Evolutionary conservation across 2,113 vertebrate genomes (phyloP).

Genomic region (Zapornia atra): DNA sequence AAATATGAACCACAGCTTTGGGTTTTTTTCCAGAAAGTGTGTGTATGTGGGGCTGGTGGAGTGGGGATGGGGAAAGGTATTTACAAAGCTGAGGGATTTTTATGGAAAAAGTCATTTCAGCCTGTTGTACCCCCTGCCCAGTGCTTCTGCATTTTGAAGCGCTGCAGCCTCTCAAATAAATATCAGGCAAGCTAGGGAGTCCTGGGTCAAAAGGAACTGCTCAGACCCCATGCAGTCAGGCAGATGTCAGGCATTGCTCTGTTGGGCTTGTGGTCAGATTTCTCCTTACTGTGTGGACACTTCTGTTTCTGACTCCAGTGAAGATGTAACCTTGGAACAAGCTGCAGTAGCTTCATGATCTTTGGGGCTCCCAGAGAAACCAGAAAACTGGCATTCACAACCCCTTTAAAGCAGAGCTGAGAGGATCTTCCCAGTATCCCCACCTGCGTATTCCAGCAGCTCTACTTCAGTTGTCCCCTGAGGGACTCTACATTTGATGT

Average conservation of each 20-base stretch:
- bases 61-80: neutral
- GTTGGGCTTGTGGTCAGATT: neutral
- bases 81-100: neutral
- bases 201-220: neutral
- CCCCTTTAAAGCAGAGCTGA: neutral
- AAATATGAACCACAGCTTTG: neutral
- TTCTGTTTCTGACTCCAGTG: neutral
- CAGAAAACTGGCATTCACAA: neutral
- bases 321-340: neutral
- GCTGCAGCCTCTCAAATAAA: neutral
- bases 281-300: neutral
- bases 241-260: neutral
- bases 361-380: neutral
- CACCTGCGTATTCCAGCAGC: neutral
- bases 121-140: neutral
- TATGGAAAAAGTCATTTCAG: neutral
- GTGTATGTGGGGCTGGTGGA: too few species aligned
- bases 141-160: neutral
- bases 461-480: accelerated
- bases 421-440: neutral
- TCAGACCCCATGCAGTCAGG: neutral
- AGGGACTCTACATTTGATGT: neutral
- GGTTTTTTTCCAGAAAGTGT: neutral
- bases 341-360: neutral
- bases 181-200: neutral